Evolutionary conservation across 2,888 invertebrate species (phyloP).

Genomic region (Ectobius pallidus): DNA sequence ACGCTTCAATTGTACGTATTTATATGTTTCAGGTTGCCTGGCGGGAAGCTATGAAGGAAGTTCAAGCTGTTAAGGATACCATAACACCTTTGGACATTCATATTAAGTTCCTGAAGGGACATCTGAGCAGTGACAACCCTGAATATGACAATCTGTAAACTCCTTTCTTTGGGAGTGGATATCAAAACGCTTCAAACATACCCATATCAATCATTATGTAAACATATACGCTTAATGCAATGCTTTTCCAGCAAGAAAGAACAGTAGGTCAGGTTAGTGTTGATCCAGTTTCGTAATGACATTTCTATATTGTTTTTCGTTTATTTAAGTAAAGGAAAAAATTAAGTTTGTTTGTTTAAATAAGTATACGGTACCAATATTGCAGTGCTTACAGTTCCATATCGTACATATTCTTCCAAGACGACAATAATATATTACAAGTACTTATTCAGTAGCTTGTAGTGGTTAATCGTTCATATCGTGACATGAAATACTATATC

Average conservation of each 20-base stretch:
- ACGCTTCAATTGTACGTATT: no score
- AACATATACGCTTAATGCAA: background rate
- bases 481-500: no score
- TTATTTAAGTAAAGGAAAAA: no score
- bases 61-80: constrained; percentile 46
- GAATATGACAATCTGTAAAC: constrained; percentile 33
- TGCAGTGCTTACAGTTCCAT: background rate
- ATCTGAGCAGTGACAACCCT: constrained; percentile 1
- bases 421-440: constrained; percentile 1
- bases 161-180: background rate
- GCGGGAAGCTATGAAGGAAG: constrained; percentile 50
- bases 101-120: constrained; percentile 31
- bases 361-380: no score
- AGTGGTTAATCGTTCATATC: no score
- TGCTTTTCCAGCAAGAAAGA: background rate
- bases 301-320: no score
- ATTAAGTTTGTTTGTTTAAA: no score
- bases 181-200: background rate
- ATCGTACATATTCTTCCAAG: background rate
- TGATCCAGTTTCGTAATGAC: no score
- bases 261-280: no score
- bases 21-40: constrained; percentile 8
- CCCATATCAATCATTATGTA: background rate
- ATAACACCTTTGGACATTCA: constrained; percentile 25
- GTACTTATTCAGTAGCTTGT: no score